Conservation (phyloP, 2,113 vertebrate species). For the Xenopus laevis region DNA sequence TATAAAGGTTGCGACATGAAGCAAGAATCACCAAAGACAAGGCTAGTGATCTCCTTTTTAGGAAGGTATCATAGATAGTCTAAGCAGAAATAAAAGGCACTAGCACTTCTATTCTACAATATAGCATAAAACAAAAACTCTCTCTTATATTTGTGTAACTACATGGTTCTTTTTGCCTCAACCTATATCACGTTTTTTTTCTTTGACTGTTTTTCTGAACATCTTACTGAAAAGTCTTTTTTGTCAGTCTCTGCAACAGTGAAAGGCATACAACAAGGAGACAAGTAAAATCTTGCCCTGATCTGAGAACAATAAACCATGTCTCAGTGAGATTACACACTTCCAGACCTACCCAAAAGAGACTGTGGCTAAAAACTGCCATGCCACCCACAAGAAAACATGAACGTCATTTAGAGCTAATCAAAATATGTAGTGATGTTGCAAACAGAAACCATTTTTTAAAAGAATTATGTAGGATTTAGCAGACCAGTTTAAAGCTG, state of each 20-base stretch:
- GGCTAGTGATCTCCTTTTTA: no score
- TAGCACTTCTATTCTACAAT: no score
- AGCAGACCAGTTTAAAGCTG: no score
- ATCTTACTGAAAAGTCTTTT: neutral
- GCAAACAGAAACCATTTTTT: no score
- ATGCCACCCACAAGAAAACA: conserved; percentile 28
- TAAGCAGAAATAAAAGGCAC: neutral
- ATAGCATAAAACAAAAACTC: no score
- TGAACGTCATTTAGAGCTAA: neutral
- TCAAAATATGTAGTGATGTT: conserved; percentile 5
- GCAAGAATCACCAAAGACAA: no score
- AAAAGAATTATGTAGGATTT: no score
- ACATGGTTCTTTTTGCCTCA: neutral
- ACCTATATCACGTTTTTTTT: no score
- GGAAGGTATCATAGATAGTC: neutral
- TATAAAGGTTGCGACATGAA: no score
- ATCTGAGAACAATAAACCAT: conserved; percentile 30
- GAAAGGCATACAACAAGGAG: conserved; percentile 30
- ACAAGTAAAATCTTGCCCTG: conserved; percentile 36
- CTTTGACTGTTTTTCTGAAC: conserved; percentile 8
- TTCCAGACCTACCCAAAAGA: conserved; percentile 21
- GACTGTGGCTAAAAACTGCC: conserved; percentile 32
- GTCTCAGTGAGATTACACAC: conserved; percentile 29
- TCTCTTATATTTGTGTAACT: no score
- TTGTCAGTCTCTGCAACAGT: neutral